Base-by-base conservation (phyloP, 2,797 vertebrate species). In the Karalla daura region DNA sequence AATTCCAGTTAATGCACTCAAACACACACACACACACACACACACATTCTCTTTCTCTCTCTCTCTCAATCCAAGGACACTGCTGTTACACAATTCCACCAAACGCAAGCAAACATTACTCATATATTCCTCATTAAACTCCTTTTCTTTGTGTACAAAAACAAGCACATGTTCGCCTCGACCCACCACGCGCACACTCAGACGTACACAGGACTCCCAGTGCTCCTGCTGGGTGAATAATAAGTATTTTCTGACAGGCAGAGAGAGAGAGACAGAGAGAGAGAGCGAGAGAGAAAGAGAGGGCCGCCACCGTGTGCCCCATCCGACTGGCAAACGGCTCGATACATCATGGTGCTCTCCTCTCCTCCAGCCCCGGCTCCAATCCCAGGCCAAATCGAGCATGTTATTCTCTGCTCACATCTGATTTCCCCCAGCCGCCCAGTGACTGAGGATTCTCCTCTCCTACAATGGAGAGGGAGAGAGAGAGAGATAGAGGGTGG, bases 401-500 rank as follows among this genome's bases (percentile, higher is more conserved):
- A 94, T 95, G 94, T 95, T 95, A 95, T 95, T 95, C 94, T 95
- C 91, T 94, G 93, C 93, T 96, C 94, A 95, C 93, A 93, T 95
- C 93, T 93, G 92, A 93, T 95, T 94, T 92, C 86, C 86, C 81
- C 88, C 90, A 94, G 90, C 91, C 91, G 90, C 93, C 94, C 93
- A 87, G 91, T 92, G 92, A 95, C 92, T 85, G 93, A 90, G 90
- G 92, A 91, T 95, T 93, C 91, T 91, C 90, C 81, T 83, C 89
- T 79, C 82, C 91, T 86, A 91, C 92, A 94, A 93, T 92, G 91
- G 91, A 94, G 92, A 81, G 84, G 87, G 88, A 72, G 86, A 87
- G 87, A 87, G 88, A 92, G 92, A 88, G 51, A 81, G 90, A 86
- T 86, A 64, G 86, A 49, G 59, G 25, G 15, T 78, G 82, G 88